Percentiles rank a stretch among this genome's conserved stretches.
phyloP scores from a whole-genome alignment of 2,888 invertebrate genomes.

The Vandiemenella viatica region DNA sequence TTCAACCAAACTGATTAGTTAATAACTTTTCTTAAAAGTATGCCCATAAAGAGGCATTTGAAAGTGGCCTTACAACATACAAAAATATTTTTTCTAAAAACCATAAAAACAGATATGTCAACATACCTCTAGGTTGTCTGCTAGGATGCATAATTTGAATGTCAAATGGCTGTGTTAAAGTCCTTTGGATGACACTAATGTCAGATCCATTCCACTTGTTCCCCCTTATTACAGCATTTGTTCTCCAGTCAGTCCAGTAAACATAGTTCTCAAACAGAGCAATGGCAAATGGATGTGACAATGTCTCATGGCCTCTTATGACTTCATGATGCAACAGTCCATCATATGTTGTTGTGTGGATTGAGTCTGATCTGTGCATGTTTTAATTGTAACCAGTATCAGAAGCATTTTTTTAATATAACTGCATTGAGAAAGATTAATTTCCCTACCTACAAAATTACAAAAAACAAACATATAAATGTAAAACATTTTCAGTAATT shows the following conservation, averaged over 20 bases:
- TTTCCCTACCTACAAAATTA: too few relatives aligned
- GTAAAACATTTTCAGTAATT: not conserved
- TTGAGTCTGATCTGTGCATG: constrained; percentile 67
- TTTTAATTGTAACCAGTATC: too few relatives aligned
- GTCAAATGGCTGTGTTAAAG: constrained; percentile 80
- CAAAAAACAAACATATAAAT: not conserved
- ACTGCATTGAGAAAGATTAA: too few relatives aligned
- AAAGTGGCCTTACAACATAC: too few relatives aligned
- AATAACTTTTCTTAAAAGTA: too few relatives aligned
- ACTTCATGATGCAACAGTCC: constrained; percentile 56
- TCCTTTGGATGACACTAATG: constrained; percentile 62
- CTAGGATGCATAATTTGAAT: constrained; percentile 68
- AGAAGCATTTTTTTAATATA: too few relatives aligned
- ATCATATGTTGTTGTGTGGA: constrained; percentile 69
- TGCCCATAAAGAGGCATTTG: too few relatives aligned
- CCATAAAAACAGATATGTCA: too few relatives aligned
- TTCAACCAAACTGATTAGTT: too few relatives aligned
- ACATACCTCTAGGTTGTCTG: constrained; percentile 45
- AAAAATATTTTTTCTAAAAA: too few relatives aligned
- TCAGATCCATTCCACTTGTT: constrained; percentile 75
- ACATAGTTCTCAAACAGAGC: constrained; percentile 72
- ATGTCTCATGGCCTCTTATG: constrained; percentile 53
- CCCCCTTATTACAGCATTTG: constrained; percentile 69
- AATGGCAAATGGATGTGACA: constrained; percentile 81
- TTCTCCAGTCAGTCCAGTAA: constrained; percentile 91